These are phyloP conservation scores for Centroberyx gerrardi DNA, from an alignment of 2,797 vertebrate genomes.

Conservation along the genomic window DNA sequence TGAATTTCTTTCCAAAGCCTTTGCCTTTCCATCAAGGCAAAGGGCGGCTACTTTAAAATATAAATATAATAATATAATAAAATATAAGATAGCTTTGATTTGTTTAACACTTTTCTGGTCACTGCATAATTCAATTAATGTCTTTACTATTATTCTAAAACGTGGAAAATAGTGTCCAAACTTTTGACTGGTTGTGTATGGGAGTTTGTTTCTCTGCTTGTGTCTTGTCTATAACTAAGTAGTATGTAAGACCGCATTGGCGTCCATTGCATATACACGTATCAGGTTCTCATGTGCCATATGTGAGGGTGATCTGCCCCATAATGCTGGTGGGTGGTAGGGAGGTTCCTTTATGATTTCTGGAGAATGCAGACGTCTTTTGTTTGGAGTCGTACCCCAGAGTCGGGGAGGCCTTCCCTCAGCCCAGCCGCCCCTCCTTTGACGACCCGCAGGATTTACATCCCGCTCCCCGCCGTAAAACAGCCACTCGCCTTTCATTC, in stretches of 20 bases:
- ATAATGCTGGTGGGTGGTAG: constrained; percentile 14
- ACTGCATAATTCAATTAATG: too few relatives aligned
- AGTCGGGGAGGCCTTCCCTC: constrained; percentile 36
- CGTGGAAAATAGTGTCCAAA: too few relatives aligned
- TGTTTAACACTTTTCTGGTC: too few relatives aligned
- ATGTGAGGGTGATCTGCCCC: neutral
- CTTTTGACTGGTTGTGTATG: neutral
- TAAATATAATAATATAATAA: too few relatives aligned
- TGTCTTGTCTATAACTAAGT: too few relatives aligned
- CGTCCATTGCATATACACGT: neutral
- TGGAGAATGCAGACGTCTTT: constrained; percentile 26
- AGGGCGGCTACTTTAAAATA: too few relatives aligned
- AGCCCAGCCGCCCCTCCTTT: constrained; percentile 34
- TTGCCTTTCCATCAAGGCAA: too few relatives aligned
- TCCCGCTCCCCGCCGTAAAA: constrained; percentile 62
- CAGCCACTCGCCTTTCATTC: constrained; percentile 68
- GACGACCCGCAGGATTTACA: constrained; percentile 71
- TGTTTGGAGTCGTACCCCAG: constrained; percentile 37
- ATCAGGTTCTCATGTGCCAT: neutral
- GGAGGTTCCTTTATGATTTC: constrained; percentile 23
- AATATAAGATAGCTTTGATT: too few relatives aligned
- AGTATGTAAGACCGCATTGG: too few relatives aligned
- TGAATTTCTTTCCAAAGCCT: too few relatives aligned
- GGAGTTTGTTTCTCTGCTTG: neutral
- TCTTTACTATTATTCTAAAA: too few relatives aligned